These are phyloP conservation scores for Chionoecetes opilio DNA, from an alignment of 1,140 invertebrate genomes.

Conservation along the genomic window DNA sequence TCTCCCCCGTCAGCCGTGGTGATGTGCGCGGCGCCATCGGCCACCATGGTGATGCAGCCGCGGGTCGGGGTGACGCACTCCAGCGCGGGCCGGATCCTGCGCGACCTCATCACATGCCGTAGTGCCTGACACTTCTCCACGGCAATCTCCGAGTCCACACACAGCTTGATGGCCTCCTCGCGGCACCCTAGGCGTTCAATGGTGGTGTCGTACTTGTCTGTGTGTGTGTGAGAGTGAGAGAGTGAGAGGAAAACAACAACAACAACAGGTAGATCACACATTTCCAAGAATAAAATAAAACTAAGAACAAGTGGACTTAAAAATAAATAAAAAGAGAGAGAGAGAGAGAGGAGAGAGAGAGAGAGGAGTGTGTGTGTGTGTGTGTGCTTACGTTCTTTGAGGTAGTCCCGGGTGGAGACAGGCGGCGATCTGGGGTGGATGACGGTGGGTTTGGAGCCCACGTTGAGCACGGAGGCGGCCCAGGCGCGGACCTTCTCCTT, in stretches of 20 bases:
- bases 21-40: conserved; percentile 87
- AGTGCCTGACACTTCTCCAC: conserved; percentile 88
- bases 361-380: no score
- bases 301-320: no score
- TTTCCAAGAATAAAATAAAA: no score
- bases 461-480: conserved; percentile 84
- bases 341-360: no score
- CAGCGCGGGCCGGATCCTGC: conserved; percentile 89
- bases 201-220: conserved; percentile 83
- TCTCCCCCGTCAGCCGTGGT: conserved; percentile 88
- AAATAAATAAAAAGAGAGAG: no score
- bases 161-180: conserved; percentile 86
- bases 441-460: conserved; percentile 85
- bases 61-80: conserved; percentile 87
- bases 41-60: conserved; percentile 88
- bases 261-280: no score
- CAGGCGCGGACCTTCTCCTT: conserved; percentile 45
- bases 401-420: conserved; percentile 87
- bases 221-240: no score
- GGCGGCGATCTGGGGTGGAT: conserved; percentile 87
- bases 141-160: conserved; percentile 87
- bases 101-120: conserved; percentile 88
- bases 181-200: conserved; percentile 89
- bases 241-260: no score
- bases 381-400: conserved; percentile 85